phyloP scores from a whole-genome alignment of 1,140 invertebrate species.

The Drosophila aff. region DNA sequence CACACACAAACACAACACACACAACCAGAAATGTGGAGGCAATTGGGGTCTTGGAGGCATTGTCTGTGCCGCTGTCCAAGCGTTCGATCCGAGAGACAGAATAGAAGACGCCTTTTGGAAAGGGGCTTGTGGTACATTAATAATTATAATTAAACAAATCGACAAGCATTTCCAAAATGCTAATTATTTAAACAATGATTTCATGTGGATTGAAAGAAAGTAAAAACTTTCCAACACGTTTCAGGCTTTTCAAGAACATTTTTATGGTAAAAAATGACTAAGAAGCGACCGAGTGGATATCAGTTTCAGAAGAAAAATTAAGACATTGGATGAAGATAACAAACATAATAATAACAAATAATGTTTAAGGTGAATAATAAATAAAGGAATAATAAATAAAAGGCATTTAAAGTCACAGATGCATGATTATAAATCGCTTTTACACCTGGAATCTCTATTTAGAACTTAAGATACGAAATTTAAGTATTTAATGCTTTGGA shows the following conservation, averaged over 20 bases:
- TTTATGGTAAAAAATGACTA: too few relatives aligned
- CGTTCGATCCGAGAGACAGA: conserved; percentile 6
- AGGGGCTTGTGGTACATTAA: conserved; percentile 7
- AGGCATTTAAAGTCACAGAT: neutral
- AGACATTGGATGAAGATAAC: neutral
- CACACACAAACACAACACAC: conserved; percentile 4
- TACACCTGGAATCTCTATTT: too few relatives aligned
- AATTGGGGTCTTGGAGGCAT: conserved; percentile 14
- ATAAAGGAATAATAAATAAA: neutral
- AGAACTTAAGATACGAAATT: neutral
- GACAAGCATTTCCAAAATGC: conserved; percentile 9
- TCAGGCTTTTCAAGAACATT: neutral
- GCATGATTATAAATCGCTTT: neutral
- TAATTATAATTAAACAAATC: conserved; percentile 18
- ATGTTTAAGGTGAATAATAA: neutral
- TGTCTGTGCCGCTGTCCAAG: conserved; percentile 7
- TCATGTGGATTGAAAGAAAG: neutral
- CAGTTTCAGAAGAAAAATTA: neutral
- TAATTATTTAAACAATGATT: conserved; percentile 12
- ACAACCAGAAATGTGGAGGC: conserved; percentile 1
- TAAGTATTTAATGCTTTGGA: too few relatives aligned
- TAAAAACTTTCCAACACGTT: conserved; percentile 4
- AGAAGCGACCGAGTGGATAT: neutral
- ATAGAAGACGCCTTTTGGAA: conserved; percentile 11
- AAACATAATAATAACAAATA: neutral